A percentile compares a stretch with the other conserved stretches of the same genome.
phyloP scores from a whole-genome alignment of 2,113 vertebrate genomes.

The Pseudolaguvia tuberculata region DNA sequence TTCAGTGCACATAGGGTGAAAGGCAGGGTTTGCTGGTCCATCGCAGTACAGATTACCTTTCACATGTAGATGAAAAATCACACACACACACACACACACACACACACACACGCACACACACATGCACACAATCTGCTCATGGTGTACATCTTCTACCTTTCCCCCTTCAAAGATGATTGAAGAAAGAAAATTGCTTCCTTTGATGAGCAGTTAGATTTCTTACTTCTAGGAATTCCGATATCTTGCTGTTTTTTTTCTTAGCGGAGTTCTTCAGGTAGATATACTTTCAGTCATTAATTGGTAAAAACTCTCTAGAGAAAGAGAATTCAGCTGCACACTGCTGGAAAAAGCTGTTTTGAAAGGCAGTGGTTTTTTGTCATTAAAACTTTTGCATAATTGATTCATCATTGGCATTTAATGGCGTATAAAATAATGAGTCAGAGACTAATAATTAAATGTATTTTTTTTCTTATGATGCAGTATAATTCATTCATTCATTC shows the following conservation, averaged over 20 bases:
- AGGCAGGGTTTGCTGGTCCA: no score
- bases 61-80: no score
- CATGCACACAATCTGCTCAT: no score
- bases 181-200: slow-evolving; percentile 62
- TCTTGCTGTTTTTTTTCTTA: slow-evolving; percentile 42
- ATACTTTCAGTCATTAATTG: slow-evolving; percentile 43
- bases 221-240: no score
- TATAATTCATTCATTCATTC: no score
- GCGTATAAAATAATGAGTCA: neutral
- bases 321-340: slow-evolving; percentile 39
- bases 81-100: no score
- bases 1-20: no score
- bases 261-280: slow-evolving; percentile 51
- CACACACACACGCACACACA: no score
- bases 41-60: no score
- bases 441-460: neutral
- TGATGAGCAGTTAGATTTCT: slow-evolving; percentile 69
- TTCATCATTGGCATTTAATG: slow-evolving; percentile 3
- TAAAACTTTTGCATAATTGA: slow-evolving; percentile 20
- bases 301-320: slow-evolving; percentile 39
- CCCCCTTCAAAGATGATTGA: no score
- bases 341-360: slow-evolving; percentile 52
- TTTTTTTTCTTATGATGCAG: neutral
- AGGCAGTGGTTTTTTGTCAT: slow-evolving; percentile 41
- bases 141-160: no score